phyloP scores from a whole-genome alignment of 2,888 invertebrate genomes.

The Nymphalis polychloros region DNA sequence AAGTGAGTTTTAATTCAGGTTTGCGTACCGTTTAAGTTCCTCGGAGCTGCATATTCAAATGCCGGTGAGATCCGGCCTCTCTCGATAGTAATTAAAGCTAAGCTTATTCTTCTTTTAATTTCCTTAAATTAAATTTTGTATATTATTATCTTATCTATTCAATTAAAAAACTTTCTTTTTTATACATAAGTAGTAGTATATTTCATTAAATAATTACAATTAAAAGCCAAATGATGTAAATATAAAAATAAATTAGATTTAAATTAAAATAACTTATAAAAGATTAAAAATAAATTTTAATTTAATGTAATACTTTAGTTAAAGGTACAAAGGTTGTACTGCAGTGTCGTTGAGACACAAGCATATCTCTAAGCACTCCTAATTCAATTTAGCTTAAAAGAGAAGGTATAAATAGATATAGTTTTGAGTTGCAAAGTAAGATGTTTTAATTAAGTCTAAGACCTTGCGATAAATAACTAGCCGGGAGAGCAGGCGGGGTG shows the following conservation, averaged over 20 bases:
- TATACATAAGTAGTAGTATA: no score
- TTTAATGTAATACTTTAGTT: neutral
- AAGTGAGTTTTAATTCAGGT: constrained; percentile 70
- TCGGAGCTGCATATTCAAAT: constrained; percentile 63
- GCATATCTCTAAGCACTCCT: constrained; percentile 17
- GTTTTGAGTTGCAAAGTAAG: constrained; percentile 70
- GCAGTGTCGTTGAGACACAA: neutral
- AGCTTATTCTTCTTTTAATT: constrained; percentile 50
- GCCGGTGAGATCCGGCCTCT: constrained; percentile 56
- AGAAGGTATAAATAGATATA: constrained; percentile 54
- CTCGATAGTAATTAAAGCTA: constrained; percentile 67
- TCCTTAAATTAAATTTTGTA: neutral
- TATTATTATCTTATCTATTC: no score
- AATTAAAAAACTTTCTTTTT: no score
- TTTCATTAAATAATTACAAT: no score
- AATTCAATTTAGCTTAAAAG: constrained; percentile 66
- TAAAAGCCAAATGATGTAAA: no score
- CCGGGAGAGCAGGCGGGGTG: constrained; percentile 60
- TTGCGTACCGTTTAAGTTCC: constrained; percentile 59
- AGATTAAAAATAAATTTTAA: neutral
- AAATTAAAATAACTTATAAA: neutral
- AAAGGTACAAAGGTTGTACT: neutral
- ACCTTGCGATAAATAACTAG: constrained; percentile 77
- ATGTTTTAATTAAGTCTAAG: constrained; percentile 81
- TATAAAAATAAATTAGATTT: no score